Evolutionary conservation across 2,113 vertebrate species (phyloP).

Genomic region (Cyanoliseus patagonus): DNA sequence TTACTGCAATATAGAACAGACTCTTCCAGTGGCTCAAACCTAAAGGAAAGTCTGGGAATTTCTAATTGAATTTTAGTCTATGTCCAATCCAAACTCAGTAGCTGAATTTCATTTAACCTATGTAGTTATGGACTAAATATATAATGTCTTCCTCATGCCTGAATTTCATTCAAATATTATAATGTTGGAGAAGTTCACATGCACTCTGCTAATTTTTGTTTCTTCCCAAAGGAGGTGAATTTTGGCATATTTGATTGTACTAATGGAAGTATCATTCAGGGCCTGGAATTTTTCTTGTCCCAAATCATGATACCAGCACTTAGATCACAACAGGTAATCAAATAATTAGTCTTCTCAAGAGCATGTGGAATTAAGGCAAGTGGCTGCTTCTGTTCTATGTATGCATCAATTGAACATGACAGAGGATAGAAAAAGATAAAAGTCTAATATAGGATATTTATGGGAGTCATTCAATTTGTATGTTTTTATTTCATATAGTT

Average conservation of each 20-base stretch:
- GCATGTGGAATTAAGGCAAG: not conserved
- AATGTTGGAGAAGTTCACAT: not conserved
- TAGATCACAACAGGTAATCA: constrained; percentile 79
- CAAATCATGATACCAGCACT: constrained; percentile 78
- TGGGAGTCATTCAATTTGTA: not conserved
- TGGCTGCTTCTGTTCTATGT: not conserved
- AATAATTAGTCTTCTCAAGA: not conserved
- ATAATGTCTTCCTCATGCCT: rapidly evolving
- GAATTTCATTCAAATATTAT: not conserved
- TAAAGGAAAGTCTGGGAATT: not conserved
- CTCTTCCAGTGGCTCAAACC: not conserved
- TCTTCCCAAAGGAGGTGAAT: constrained; percentile 75
- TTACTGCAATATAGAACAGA: not conserved
- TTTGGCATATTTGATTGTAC: constrained; percentile 77
- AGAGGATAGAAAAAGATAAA: not conserved
- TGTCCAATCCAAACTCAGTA: not conserved
- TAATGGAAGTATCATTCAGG: constrained; percentile 71
- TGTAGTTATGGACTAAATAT: not conserved
- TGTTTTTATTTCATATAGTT: not conserved
- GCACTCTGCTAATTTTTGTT: not conserved
- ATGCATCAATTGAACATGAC: not conserved
- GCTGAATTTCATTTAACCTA: not conserved
- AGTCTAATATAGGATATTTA: not conserved
- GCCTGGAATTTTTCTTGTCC: constrained; percentile 78
- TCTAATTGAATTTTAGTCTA: not conserved